A percentile compares a stretch with the other conserved stretches of the same genome.
These are phyloP conservation scores for Ooceraea biroi DNA, from an alignment of 1,140 invertebrate species.

Conservation along the genomic window DNA sequence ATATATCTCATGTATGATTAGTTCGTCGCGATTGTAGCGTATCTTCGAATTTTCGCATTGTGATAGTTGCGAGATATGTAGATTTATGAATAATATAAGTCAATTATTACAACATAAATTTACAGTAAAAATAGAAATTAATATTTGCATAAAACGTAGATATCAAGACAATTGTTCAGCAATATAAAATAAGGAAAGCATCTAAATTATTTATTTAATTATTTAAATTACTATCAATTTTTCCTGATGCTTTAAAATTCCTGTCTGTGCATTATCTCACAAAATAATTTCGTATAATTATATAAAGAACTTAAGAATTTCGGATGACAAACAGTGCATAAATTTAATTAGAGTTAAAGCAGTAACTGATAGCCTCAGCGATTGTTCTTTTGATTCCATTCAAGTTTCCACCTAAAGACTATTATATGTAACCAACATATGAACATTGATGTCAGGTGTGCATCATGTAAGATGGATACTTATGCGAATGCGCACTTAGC, in stretches of 20 bases:
- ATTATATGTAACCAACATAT: background rate
- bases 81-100: too few species aligned
- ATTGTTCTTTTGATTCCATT: constrained; percentile 15
- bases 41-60: background rate
- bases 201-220: background rate
- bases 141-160: too few species aligned
- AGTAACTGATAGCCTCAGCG: too few species aligned
- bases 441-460: too few species aligned
- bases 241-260: too few species aligned
- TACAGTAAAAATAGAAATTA: too few species aligned
- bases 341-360: background rate
- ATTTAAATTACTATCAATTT: background rate
- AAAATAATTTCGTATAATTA: background rate
- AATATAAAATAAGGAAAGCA: too few species aligned
- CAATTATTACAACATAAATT: too few species aligned
- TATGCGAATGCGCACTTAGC: constrained; percentile 39
- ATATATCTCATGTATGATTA: constrained; percentile 27
- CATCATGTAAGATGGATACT: constrained; percentile 30
- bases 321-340: background rate
- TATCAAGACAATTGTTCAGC: too few species aligned
- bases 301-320: background rate
- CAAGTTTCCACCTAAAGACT: background rate
- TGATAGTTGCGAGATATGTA: background rate
- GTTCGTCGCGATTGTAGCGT: constrained; percentile 2
- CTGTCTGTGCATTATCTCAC: background rate